Conservation (phyloP, 1,140 invertebrate species). For the Himalopsyche phryganea region DNA sequence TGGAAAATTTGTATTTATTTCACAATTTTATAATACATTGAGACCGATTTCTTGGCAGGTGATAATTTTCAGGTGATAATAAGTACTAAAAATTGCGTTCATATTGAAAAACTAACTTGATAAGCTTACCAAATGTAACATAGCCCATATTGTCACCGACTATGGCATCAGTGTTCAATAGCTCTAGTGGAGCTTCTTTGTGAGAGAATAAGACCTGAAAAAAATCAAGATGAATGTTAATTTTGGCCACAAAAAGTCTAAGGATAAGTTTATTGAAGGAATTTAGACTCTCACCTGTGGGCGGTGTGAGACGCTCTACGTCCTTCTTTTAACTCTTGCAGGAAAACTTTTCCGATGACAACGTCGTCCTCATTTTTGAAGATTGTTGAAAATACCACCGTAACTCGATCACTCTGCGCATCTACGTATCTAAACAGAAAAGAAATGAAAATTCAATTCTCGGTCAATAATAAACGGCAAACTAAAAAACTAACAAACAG, state of each 20-base stretch:
- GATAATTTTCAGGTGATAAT: too few relatives aligned
- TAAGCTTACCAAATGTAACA: slow-evolving; percentile 89
- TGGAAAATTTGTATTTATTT: too few relatives aligned
- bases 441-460: too few relatives aligned
- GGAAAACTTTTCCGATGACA: slow-evolving; percentile 97
- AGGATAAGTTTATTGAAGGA: too few relatives aligned
- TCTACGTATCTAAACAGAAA: slow-evolving; percentile 82
- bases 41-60: too few relatives aligned
- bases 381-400: slow-evolving; percentile 98
- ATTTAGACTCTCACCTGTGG: slow-evolving; percentile 72
- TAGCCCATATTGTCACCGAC: slow-evolving; percentile 98
- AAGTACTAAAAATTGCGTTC: too few relatives aligned
- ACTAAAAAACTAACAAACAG: too few relatives aligned
- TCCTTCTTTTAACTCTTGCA: slow-evolving; percentile 98
- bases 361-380: slow-evolving; percentile 99
- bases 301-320: slow-evolving; percentile 93
- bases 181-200: slow-evolving; percentile 92
- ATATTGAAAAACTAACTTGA: too few relatives aligned
- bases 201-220: slow-evolving; percentile 83
- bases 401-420: slow-evolving; percentile 96
- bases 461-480: too few relatives aligned
- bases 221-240: slow-evolving; percentile 1
- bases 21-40: too few relatives aligned
- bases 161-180: slow-evolving; percentile 89
- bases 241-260: too few relatives aligned